A percentile compares a stretch with the other conserved stretches of the same genome.
phyloP scores from a whole-genome alignment of 2,888 invertebrate genomes.

The Aphodius granarius region DNA sequence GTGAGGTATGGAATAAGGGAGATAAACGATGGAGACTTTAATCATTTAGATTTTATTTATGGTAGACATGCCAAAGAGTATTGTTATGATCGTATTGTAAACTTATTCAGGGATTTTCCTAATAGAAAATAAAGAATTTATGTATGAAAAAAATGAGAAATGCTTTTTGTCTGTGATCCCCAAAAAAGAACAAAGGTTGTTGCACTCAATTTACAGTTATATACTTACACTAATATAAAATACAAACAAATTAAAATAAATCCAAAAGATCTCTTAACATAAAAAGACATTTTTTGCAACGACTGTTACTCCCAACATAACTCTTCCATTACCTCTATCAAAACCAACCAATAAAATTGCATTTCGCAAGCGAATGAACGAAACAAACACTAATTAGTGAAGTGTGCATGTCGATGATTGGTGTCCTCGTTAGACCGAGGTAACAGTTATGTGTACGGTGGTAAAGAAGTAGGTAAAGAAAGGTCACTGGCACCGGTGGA shows the following conservation, averaged over 20 bases:
- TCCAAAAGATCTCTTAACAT: too few relatives aligned
- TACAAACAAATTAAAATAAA: too few relatives aligned
- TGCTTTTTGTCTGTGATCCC: too few relatives aligned
- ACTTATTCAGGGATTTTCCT: slow-evolving; percentile 24
- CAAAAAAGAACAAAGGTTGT: not conserved
- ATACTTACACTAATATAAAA: too few relatives aligned
- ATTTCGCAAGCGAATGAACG: not conserved
- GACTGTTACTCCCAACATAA: not conserved
- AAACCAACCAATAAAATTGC: not conserved
- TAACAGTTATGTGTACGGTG: not conserved
- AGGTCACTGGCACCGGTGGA: not conserved
- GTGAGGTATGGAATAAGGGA: slow-evolving; percentile 45
- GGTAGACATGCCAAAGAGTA: slow-evolving; percentile 45
- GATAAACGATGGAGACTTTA: slow-evolving; percentile 46
- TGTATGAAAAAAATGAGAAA: not conserved
- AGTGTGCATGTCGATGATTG: not conserved
- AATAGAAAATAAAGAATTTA: slow-evolving; percentile 17
- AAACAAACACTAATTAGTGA: not conserved
- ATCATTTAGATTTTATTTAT: slow-evolving; percentile 51
- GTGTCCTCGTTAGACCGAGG: not conserved
- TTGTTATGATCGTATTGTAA: slow-evolving; percentile 43
- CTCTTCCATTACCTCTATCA: not conserved
- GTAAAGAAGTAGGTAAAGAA: not conserved
- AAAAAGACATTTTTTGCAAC: too few relatives aligned
- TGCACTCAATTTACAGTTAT: not conserved